Evolutionary conservation across 2,888 invertebrate genomes (phyloP).

Genomic region (Hirtodrosophila cameraria): DNA sequence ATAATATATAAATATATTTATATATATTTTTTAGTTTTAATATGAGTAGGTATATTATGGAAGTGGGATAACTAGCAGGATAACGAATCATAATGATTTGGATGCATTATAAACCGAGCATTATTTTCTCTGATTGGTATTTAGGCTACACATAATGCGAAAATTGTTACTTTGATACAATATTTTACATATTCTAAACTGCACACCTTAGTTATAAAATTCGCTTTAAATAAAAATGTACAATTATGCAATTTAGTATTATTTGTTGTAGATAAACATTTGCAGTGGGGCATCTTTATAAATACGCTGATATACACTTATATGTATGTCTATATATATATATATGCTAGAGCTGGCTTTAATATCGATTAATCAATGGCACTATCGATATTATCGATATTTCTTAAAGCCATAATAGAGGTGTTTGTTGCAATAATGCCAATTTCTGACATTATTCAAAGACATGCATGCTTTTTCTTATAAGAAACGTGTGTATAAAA

Average conservation of each 20-base stretch:
- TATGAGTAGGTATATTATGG: constrained; percentile 58
- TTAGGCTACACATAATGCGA: constrained; percentile 61
- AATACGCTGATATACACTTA: constrained; percentile 22
- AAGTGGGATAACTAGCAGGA: constrained; percentile 52
- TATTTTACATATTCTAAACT: constrained; percentile 68
- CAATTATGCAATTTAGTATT: too few species aligned
- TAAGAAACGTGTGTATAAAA: too few species aligned
- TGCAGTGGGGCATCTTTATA: constrained; percentile 38
- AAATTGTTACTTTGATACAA: constrained; percentile 68
- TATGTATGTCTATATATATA: constrained; percentile 21
- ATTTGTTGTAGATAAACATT: constrained; percentile 31
- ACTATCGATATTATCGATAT: background rate
- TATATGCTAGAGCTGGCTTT: constrained; percentile 10
- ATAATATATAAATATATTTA: constrained; percentile 30
- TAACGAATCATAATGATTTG: constrained; percentile 34
- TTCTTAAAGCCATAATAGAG: too few species aligned
- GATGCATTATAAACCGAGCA: constrained; percentile 59
- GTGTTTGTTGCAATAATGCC: too few species aligned
- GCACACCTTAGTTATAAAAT: constrained; percentile 45
- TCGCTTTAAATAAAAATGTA: too few species aligned
- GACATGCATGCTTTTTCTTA: too few species aligned
- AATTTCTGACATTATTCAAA: too few species aligned
- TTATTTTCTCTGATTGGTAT: constrained; percentile 55
- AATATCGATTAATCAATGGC: background rate
- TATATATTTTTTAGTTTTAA: constrained; percentile 34